These are phyloP conservation scores for Montipora efflorescens DNA, from an alignment of 64 coral and sea anemone genomes.

Conservation along the genomic window DNA sequence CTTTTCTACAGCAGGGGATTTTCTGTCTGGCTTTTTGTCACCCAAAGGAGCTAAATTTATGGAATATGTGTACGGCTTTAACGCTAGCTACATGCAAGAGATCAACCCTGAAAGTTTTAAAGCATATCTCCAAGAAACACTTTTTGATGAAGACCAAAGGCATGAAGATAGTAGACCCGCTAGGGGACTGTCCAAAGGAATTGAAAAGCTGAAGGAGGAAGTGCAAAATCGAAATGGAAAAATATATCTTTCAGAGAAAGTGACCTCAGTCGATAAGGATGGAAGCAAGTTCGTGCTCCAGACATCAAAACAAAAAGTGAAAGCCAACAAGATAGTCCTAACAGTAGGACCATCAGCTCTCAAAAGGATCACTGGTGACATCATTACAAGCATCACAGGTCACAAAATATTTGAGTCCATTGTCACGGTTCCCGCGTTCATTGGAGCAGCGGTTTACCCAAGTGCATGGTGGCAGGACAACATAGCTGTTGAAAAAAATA, in stretches of 20 bases:
- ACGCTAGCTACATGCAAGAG: neutral
- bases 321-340: slow-evolving; percentile 3
- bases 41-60: slow-evolving; percentile 1
- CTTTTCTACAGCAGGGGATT: neutral
- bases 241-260: slow-evolving; percentile 3
- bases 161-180: neutral
- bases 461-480: slow-evolving; percentile 19
- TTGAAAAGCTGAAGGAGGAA: neutral
- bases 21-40: slow-evolving; percentile 4
- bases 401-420: slow-evolving; percentile 13
- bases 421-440: slow-evolving; percentile 16
- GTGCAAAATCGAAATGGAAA: neutral
- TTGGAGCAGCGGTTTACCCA: slow-evolving; percentile 33
- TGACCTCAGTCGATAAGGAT: neutral
- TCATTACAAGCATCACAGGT: slow-evolving; percentile 12
- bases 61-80: neutral
- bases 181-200: neutral
- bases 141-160: neutral
- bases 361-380: neutral
- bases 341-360: neutral
- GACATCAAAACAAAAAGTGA: neutral
- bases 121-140: neutral
- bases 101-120: slow-evolving; percentile 2
- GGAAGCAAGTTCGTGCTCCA: neutral
- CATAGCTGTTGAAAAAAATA: neutral